Base-by-base conservation (phyloP, 1,140 invertebrate genomes). In the Euwallacea fornicatus region DNA sequence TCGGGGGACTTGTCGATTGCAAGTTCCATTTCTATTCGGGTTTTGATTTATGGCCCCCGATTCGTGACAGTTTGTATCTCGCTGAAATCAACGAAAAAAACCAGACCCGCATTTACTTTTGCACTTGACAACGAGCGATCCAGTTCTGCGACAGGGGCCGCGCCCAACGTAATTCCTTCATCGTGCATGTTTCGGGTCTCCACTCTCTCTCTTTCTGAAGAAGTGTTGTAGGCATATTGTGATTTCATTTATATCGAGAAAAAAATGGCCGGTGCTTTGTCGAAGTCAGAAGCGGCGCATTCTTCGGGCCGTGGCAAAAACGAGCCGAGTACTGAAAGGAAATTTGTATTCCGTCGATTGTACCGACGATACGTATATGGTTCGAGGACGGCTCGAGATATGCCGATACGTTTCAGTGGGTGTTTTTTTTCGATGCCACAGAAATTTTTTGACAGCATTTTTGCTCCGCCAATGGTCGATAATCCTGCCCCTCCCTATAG, bases 331-430 rank as follows among this genome's bases (percentile, higher is more conserved):
- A 66, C 63, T 55, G 63, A 66, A 66, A 66, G 63, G 63, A 66
- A 66, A 66, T 66, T 66, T 66, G 63, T 66, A 66, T 66, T 66
- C 63, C 16, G 53, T 66, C 63, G 63, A 66, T 66, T 50, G 63
- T 66, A 54, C 6, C 63, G 63, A 33, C 63, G 63, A 66, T 66
- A 66, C 63, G 47, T 66, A 66, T 66, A 66, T 55, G 63, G 63
- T 47, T 43, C 10, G 58, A 64, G 21, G 21, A 43, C 16, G 21
- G 47, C 47, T 41, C 47, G 63, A 66, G 33, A 55, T 55, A 55
- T 55, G 21, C 63, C 63, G 63, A 66, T 66, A 66, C 63, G 15
- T 66, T 66, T 66, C 65, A 56, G 65, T 67, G 65, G 65, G 65
- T 67, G 65, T 54, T 67, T 67, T 67, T 33, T 67, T 67, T 56